Base-by-base conservation (phyloP, 2,888 invertebrate species). In the Lithosia quadra region DNA sequence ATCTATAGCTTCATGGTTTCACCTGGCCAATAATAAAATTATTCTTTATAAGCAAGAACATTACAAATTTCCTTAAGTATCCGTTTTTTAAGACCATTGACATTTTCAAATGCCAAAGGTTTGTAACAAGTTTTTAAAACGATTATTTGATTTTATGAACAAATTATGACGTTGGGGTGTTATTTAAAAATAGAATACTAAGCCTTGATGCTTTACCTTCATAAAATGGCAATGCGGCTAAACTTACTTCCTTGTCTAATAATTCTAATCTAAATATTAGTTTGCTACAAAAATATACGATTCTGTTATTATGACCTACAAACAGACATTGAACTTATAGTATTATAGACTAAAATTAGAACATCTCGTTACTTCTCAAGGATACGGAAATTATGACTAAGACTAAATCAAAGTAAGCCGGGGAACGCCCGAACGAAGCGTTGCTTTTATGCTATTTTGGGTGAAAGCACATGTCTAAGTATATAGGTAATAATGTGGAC, bases 391-490 rank as follows among this genome's bases (percentile, higher is more conserved):
- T 24, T 24, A 49, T 49, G 49, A n/a, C n/a, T 49, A 49, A 49
- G 8, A 49, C n/a, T 5, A 7, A 13, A 36, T 18, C 18, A 43
- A 49, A 49, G n/a, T 49, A 0, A 18, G 43, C 18, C 7, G 43
- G 9, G 49, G 49, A 49, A 49, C 49, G 49, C 49, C 49, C n/a
- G 18, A 49, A 1, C 7, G 43, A 3, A 49, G 49, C 1, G 5
- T n/a, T n/a, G 49, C n/a, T 49, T 49, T 49, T 49, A 49, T 15
- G 49, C n/a, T 49, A 49, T 49, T 49, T 49, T 49, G n/a, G 49
- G 49, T n/a, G n/a, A 49, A 49, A 49, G n/a, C 18, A 18, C n/a
- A 43, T 18, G 39, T 39, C 39, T 5, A 18, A 43, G 0, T 3
- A 10, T 2, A 10, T 13, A 3, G n/a, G n/a, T 0, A 7, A 18